These are phyloP conservation scores for Resseliella maxima DNA, from an alignment of 2,888 invertebrate species.

Conservation along the genomic window DNA sequence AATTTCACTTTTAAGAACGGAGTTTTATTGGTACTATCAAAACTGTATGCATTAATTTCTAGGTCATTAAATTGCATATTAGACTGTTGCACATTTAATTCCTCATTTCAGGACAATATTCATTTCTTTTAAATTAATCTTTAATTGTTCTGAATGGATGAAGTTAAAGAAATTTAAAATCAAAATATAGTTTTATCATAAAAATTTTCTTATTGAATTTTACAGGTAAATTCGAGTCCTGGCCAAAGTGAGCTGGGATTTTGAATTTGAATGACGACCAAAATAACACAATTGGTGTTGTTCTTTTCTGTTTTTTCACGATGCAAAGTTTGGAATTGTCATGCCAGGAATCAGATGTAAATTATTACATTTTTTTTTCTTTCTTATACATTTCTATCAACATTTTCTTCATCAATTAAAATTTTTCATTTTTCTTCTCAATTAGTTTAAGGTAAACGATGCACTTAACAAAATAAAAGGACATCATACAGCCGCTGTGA, in stretches of 20 bases:
- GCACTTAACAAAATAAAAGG: constrained; percentile 55
- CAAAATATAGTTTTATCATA: too few relatives aligned
- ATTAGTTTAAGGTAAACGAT: constrained; percentile 56
- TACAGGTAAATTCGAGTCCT: constrained; percentile 56
- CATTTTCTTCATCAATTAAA: too few relatives aligned
- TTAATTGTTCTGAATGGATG: too few relatives aligned
- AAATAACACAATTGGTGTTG: constrained; percentile 58
- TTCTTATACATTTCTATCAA: neutral
- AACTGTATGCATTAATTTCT: neutral
- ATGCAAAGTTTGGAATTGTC: constrained; percentile 77
- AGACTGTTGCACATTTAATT: neutral
- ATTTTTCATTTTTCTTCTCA: too few relatives aligned
- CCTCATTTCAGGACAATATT: neutral
- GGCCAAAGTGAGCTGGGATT: constrained; percentile 58
- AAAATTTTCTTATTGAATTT: constrained; percentile 21
- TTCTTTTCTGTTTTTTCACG: constrained; percentile 64
- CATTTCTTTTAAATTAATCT: constrained; percentile 55
- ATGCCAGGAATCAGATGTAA: constrained; percentile 76
- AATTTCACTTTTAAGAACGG: too few relatives aligned
- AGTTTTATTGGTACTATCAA: too few relatives aligned
- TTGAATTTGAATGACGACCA: constrained; percentile 62
- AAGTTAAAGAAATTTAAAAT: too few relatives aligned
- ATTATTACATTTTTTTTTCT: neutral
- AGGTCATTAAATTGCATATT: constrained; percentile 12
- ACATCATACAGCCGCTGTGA: neutral